Percentiles rank a stretch among this genome's conserved stretches.
Evolutionary conservation across 2,797 vertebrate species (phyloP).

Genomic region (Hybognathus amarus): DNA sequence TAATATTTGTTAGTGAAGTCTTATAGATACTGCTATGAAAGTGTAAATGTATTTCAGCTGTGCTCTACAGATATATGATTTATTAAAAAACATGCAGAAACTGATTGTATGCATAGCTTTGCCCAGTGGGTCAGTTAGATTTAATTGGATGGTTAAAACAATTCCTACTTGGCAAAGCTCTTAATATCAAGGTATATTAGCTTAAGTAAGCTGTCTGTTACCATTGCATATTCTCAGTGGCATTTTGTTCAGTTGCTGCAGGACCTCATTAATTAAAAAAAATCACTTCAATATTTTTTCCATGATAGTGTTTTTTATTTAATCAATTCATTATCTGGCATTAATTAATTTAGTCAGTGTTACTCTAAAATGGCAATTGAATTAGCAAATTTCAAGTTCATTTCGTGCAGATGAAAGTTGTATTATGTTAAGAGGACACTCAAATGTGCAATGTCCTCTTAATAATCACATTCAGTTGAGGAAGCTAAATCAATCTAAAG

Average conservation of each 20-base stretch:
- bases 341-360: neutral
- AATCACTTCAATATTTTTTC: neutral
- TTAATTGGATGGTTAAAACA: conserved; percentile 17
- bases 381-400: neutral
- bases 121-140: neutral
- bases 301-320: neutral
- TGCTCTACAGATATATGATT: conserved; percentile 12
- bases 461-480: conserved; percentile 24
- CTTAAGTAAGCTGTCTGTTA: neutral
- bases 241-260: neutral
- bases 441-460: neutral
- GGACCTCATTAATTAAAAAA: conserved; percentile 1
- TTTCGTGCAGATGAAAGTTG: neutral
- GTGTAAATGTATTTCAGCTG: conserved; percentile 15
- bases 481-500: conserved; percentile 15
- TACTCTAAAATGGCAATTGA: neutral
- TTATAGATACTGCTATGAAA: conserved; percentile 8
- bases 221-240: neutral
- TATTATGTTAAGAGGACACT: neutral
- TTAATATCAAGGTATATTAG: neutral
- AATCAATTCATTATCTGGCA: neutral
- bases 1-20: neutral
- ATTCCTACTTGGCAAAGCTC: conserved; percentile 7
- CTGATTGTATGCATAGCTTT: conserved; percentile 19
- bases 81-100: neutral